A percentile compares a stretch with the other conserved stretches of the same genome.
Evolutionary conservation across 1,140 invertebrate species (phyloP).

Genomic region (Pogonognathellus flavescens): DNA sequence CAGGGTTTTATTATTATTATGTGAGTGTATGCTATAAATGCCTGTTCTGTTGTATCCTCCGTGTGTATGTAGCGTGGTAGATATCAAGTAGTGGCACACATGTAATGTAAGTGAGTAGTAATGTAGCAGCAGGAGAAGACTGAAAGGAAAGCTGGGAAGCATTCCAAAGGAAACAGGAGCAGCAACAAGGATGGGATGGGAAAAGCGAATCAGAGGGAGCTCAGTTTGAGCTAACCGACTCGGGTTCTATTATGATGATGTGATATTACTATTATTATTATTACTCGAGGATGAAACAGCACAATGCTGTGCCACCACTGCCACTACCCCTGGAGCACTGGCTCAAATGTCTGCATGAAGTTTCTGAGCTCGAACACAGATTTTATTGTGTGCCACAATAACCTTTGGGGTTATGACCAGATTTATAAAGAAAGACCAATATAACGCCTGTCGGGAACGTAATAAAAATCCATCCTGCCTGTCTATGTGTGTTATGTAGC

Average conservation of each 20-base stretch:
- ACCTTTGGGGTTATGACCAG: slow-evolving; percentile 49
- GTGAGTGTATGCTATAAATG: not conserved
- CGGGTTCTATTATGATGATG: slow-evolving; percentile 39
- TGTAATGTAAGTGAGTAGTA: no score
- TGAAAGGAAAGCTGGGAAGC: not conserved
- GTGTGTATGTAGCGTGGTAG: no score
- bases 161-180: not conserved
- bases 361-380: slow-evolving; percentile 35
- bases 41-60: not conserved
- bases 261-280: slow-evolving; percentile 48
- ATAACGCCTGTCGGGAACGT: slow-evolving; percentile 43
- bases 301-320: slow-evolving; percentile 4
- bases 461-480: slow-evolving; percentile 48
- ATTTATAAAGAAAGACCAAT: slow-evolving; percentile 45
- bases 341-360: slow-evolving; percentile 45
- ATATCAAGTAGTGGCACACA: no score
- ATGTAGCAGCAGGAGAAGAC: not conserved
- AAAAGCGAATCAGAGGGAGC: not conserved
- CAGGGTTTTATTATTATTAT: not conserved
- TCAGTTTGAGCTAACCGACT: not conserved
- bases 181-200: not conserved
- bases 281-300: slow-evolving; percentile 37
- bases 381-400: slow-evolving; percentile 50
- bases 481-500: slow-evolving; percentile 43
- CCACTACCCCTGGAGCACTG: not conserved